These are phyloP conservation scores for Pantherophis vulpinus DNA, from an alignment of 2,797 vertebrate species.

Conservation along the genomic window DNA sequence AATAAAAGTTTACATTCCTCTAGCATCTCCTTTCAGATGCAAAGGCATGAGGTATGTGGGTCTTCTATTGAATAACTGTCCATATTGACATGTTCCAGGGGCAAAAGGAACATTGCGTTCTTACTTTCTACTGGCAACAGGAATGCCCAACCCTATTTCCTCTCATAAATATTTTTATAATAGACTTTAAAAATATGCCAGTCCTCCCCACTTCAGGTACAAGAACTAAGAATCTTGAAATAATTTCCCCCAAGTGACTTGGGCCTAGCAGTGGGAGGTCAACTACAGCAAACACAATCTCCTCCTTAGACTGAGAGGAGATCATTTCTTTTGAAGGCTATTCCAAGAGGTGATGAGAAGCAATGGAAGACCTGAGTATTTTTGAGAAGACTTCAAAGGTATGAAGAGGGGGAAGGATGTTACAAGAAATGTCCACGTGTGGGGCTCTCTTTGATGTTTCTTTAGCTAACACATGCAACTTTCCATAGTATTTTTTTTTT, in stretches of 20 bases:
- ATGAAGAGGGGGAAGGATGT: conserved; percentile 41
- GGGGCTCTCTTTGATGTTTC: conserved; percentile 45
- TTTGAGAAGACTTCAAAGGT: conserved; percentile 67
- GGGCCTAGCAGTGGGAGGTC: conserved; percentile 46
- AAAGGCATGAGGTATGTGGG: conserved; percentile 73
- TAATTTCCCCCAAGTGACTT: conserved; percentile 55
- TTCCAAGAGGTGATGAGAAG: conserved; percentile 56
- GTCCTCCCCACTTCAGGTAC: conserved; percentile 64
- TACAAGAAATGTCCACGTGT: conserved; percentile 58
- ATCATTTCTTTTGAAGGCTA: conserved; percentile 41
- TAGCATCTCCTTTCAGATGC: conserved; percentile 70
- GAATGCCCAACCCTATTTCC: conserved; percentile 77
- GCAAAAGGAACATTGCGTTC: conserved; percentile 72
- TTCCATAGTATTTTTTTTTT: neutral
- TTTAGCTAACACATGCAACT: conserved; percentile 32
- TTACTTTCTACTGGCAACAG: conserved; percentile 63
- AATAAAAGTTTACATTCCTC: conserved; percentile 75
- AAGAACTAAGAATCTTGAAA: conserved; percentile 51
- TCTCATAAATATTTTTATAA: conserved; percentile 78
- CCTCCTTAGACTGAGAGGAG: conserved; percentile 47
- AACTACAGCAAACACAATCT: conserved; percentile 52
- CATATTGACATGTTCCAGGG: conserved; percentile 67
- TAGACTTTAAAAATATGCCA: conserved; percentile 72
- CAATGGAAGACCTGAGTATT: conserved; percentile 46
- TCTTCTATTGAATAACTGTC: conserved; percentile 69